phyloP scores from a whole-genome alignment of 2,888 invertebrate species.

The Thymelicus lineola region DNA sequence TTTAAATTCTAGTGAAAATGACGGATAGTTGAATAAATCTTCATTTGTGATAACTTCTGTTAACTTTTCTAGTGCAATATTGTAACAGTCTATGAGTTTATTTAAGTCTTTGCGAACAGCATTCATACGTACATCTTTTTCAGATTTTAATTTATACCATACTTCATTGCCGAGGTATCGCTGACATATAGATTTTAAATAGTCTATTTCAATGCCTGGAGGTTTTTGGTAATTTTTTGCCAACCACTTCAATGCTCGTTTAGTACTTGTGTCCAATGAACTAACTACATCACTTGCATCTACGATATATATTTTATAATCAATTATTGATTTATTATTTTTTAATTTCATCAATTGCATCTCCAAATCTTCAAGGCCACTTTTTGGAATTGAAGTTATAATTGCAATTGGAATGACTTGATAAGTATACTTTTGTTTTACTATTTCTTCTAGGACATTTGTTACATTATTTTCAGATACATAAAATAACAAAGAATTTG shows the following conservation, averaged over 20 bases:
- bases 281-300: conserved; percentile 59
- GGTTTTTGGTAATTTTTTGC: conserved; percentile 77
- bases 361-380: conserved; percentile 55
- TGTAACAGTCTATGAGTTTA: conserved; percentile 87
- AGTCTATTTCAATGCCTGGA: conserved; percentile 85
- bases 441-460: conserved; percentile 59
- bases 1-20: conserved; percentile 88
- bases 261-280: conserved; percentile 62
- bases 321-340: conserved; percentile 62
- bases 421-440: conserved; percentile 70
- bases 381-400: conserved; percentile 59
- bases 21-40: conserved; percentile 84
- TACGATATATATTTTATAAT: conserved; percentile 66
- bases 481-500: conserved; percentile 74
- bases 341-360: conserved; percentile 55
- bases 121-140: conserved; percentile 67
- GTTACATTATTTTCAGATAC: conserved; percentile 60
- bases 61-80: conserved; percentile 87
- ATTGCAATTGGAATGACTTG: conserved; percentile 74
- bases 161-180: conserved; percentile 86
- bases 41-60: conserved; percentile 85
- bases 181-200: conserved; percentile 82
- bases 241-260: conserved; percentile 77
- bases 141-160: conserved; percentile 82
- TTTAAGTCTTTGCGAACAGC: conserved; percentile 82